Evolutionary conservation across 2,113 vertebrate genomes (phyloP).

Genomic region (Synodontis membranacea): DNA sequence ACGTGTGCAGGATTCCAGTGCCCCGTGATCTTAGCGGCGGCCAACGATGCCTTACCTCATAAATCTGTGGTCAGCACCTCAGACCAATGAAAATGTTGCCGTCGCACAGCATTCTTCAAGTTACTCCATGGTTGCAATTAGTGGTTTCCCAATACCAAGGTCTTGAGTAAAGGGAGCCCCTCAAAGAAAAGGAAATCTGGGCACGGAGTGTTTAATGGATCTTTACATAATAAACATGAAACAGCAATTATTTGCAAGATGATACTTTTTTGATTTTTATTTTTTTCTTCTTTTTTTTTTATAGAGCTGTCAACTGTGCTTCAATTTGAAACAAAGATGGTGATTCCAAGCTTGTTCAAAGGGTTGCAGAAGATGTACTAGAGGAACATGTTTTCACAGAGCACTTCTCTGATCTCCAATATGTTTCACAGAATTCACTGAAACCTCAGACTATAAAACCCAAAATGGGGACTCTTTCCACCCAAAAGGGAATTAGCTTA

Average conservation of each 20-base stretch:
- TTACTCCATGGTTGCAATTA: constrained; percentile 69
- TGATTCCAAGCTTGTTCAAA: constrained; percentile 1
- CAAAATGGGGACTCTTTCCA: background rate
- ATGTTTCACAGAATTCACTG: background rate
- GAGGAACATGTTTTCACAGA: constrained; percentile 11
- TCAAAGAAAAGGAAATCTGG: constrained; percentile 61
- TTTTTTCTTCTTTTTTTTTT: background rate
- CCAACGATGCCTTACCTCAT: constrained; percentile 63
- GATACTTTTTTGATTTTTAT: background rate
- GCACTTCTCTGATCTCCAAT: background rate
- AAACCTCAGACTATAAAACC: background rate
- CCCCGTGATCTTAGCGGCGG: constrained; percentile 49
- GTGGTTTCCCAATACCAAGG: constrained; percentile 70
- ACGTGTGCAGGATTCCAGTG: constrained; percentile 53
- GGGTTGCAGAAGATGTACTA: background rate
- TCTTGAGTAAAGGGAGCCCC: constrained; percentile 65
- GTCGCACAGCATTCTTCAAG: constrained; percentile 63
- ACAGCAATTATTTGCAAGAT: constrained; percentile 24
- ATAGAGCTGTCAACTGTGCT: background rate
- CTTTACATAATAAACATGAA: constrained; percentile 31
- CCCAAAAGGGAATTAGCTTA: background rate
- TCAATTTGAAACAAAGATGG: background rate
- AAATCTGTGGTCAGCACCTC: constrained; percentile 70
- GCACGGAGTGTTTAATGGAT: constrained; percentile 49
- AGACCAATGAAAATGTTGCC: constrained; percentile 67